phyloP scores from a whole-genome alignment of 2,888 invertebrate genomes.

The Cryptosula pallasiana region DNA sequence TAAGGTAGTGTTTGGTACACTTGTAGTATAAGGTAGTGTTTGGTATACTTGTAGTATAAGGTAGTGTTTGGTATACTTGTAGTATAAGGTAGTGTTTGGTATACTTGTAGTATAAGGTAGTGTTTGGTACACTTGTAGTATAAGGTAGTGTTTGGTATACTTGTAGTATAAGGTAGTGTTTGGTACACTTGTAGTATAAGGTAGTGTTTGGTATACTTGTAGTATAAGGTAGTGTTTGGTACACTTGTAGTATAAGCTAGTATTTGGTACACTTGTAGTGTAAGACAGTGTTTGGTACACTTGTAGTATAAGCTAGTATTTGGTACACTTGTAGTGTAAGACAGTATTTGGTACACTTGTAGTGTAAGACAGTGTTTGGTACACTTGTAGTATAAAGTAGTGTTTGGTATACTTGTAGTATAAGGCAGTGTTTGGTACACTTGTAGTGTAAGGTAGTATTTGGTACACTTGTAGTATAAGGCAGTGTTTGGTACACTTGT shows the following conservation, averaged over 20 bases:
- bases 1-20: neutral
- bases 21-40: slow-evolving; percentile 65
- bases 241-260: neutral
- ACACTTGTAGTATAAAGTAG: slow-evolving; percentile 59
- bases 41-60: slow-evolving; percentile 70
- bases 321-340: too few relatives aligned
- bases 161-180: neutral
- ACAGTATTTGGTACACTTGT: slow-evolving; percentile 22
- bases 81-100: neutral
- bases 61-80: too few relatives aligned
- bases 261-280: slow-evolving; percentile 34
- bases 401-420: slow-evolving; percentile 34
- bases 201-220: slow-evolving; percentile 75
- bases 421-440: slow-evolving; percentile 72
- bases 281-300: slow-evolving; percentile 72
- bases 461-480: slow-evolving; percentile 55
- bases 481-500: slow-evolving; percentile 75
- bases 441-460: slow-evolving; percentile 57
- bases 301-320: slow-evolving; percentile 71
- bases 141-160: too few relatives aligned
- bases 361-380: slow-evolving; percentile 70
- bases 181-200: slow-evolving; percentile 55
- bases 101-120: slow-evolving; percentile 58
- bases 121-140: slow-evolving; percentile 74
- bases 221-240: too few relatives aligned